These are phyloP conservation scores for Pterophyllum scalare DNA, from an alignment of 2,113 vertebrate genomes.

Conservation along the genomic window DNA sequence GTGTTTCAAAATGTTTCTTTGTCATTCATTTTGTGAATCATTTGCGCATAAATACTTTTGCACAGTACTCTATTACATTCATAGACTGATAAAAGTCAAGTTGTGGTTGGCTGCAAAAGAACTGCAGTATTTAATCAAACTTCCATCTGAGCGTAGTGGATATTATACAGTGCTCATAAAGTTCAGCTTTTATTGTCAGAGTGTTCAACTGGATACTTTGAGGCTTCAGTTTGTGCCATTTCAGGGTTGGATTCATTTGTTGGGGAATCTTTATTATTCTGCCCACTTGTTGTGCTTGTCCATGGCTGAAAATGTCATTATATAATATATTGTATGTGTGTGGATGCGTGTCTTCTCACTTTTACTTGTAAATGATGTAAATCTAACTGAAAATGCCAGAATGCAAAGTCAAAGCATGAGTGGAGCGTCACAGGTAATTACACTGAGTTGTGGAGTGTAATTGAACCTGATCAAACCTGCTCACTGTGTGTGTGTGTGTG, in stretches of 20 bases:
- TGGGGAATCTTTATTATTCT: background rate
- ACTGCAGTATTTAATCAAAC: background rate
- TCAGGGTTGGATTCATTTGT: rapidly evolving
- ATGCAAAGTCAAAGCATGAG: conserved; percentile 54
- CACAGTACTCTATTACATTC: background rate
- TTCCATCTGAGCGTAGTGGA: background rate
- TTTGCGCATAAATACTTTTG: too few species aligned
- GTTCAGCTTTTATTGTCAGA: background rate
- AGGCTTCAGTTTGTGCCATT: background rate
- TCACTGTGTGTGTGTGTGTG: conserved; percentile 18
- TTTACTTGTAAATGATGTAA: conserved; percentile 35
- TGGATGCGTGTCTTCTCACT: background rate
- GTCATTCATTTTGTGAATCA: too few species aligned
- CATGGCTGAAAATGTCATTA: background rate
- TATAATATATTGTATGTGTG: background rate
- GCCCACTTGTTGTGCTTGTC: background rate
- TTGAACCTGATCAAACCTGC: conserved; percentile 68
- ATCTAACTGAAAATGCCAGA: conserved; percentile 58
- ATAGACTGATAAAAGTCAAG: background rate
- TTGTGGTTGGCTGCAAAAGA: background rate
- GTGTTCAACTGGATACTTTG: background rate
- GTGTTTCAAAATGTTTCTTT: too few species aligned
- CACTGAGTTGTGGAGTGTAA: conserved; percentile 53
- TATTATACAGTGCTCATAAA: background rate
- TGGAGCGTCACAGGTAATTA: conserved; percentile 66